A percentile compares a stretch with the other conserved stretches of the same genome.
phyloP scores from a whole-genome alignment of 2,888 invertebrate genomes.

The Plebejus argus region DNA sequence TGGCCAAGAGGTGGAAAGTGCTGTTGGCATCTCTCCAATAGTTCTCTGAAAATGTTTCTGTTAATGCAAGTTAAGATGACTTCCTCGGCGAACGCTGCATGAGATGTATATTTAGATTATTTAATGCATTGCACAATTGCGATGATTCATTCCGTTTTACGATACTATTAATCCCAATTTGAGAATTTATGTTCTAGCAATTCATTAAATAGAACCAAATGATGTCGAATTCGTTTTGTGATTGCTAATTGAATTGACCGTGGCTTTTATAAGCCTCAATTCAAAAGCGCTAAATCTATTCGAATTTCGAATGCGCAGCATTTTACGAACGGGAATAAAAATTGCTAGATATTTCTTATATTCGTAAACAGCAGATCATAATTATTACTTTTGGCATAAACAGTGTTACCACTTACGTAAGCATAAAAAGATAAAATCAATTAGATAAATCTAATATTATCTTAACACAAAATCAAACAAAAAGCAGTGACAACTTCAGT shows the following conservation, averaged over 20 bases:
- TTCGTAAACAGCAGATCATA: neutral
- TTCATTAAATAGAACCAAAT: neutral
- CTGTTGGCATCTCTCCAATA: constrained; percentile 61
- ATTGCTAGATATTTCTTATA: neutral
- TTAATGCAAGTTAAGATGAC: constrained; percentile 52
- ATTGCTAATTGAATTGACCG: constrained; percentile 1
- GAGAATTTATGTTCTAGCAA: neutral
- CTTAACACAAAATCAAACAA: neutral
- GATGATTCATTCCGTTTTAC: constrained; percentile 22
- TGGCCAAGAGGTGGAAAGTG: constrained; percentile 54
- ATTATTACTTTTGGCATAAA: neutral
- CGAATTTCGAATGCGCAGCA: neutral
- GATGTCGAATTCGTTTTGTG: neutral
- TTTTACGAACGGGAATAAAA: neutral
- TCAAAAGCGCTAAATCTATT: constrained; percentile 5
- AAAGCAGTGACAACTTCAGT: neutral
- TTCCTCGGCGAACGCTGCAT: constrained; percentile 49
- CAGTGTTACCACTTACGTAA: too few relatives aligned
- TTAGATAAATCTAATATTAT: too few relatives aligned
- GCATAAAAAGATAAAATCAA: too few relatives aligned
- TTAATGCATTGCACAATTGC: constrained; percentile 36
- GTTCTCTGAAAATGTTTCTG: constrained; percentile 60
- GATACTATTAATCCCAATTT: constrained; percentile 15
- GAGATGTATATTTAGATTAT: constrained; percentile 42
- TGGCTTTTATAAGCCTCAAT: constrained; percentile 1